Conservation (phyloP, 2,888 invertebrate genomes). For the Metacarcinus magister region DNA sequence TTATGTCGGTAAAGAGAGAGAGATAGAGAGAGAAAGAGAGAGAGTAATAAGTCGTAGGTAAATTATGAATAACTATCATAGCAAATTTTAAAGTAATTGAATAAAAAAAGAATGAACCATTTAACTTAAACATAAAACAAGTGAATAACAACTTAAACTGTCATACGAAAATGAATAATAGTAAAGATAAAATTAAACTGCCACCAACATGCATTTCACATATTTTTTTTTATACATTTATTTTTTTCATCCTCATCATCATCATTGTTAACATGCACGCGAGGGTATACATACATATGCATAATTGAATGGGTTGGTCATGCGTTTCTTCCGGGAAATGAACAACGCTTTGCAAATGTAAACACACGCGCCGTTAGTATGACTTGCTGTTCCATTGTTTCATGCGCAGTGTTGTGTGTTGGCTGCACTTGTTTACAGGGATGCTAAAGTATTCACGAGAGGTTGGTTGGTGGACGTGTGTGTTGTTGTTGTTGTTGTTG, state of each 20-base stretch:
- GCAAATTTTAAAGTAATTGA: too few relatives aligned
- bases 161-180: too few relatives aligned
- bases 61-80: too few relatives aligned
- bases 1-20: background rate
- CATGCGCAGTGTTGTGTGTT: slow-evolving; percentile 33
- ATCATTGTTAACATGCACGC: too few relatives aligned
- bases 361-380: background rate
- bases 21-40: too few relatives aligned
- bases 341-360: background rate
- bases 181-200: too few relatives aligned
- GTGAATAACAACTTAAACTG: too few relatives aligned
- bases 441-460: background rate
- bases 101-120: background rate
- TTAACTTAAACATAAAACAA: background rate
- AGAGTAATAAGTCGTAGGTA: too few relatives aligned
- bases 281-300: too few relatives aligned
- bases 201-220: background rate
- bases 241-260: too few relatives aligned
- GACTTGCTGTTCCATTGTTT: background rate
- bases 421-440: background rate
- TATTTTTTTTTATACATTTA: background rate
- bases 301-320: too few relatives aligned
- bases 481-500: background rate
- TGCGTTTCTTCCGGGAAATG: too few relatives aligned
- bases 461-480: background rate